Base-by-base conservation (phyloP, 2,113 vertebrate species). In the Sinocyclocheilus anophthalmus region DNA sequence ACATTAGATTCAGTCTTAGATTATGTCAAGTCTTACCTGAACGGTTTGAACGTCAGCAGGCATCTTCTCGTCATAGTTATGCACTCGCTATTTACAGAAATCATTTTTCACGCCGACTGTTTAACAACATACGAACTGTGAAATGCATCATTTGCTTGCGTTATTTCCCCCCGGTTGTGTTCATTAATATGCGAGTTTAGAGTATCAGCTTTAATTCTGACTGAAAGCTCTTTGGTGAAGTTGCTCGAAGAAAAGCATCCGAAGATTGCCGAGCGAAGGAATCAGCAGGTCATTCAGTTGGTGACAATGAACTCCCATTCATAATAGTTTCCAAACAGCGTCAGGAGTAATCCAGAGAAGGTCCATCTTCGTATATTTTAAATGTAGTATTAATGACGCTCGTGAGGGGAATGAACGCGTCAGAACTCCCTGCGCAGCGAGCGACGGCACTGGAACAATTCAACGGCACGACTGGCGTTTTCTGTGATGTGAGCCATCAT, bases 11-110 rank as follows among this genome's bases (percentile, higher is more conserved):
- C 42, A 42, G 42, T 45, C 42, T 45, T 45, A 45, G 13, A 79
- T 75, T 26, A 26, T 37, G 2, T 50, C 18, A n/a, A 9, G 33
- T 92, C 97, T 97, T 95, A 99, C 98, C 98, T 97, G 95, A 99
- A 99, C 70, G 97, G 98, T 94, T 96, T 97, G 96, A 98, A 94
- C 94, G 97, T 97, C 94, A 98, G 95, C 88, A 97, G 96, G 92
- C 97, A 97, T 97, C 98, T 97, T 91, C 97, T 97, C 94, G 97
- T 92, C 97, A 98, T 97, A 93, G 95, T 97, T 95, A 95, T 97
- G 92, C 97, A 94, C 92, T 98, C 97, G 73, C 93, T 92, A 94
- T 94, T 95, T 90, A 94, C 92, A 76, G 95, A 91, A 89, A 94
- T 93, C 96, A 84, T 87, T 59, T 83, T 81, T 30, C 24, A 3